Conservation (phyloP, 2,888 invertebrate species). For the Troilus luridus region DNA sequence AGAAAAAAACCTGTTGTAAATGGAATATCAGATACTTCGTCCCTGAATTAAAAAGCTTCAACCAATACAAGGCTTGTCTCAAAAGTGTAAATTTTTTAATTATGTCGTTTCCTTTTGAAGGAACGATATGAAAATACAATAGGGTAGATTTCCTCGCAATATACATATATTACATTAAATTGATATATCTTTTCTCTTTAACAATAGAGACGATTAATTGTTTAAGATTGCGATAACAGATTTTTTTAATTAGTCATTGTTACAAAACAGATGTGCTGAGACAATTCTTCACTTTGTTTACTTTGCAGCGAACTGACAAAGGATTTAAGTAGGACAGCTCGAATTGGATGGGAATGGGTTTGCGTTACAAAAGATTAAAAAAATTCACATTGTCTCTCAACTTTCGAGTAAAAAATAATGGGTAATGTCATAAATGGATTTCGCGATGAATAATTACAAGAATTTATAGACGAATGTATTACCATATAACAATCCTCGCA, state of each 20-base stretch:
- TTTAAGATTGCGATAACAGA: neutral
- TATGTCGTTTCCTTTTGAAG: no score
- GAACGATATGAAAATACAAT: no score
- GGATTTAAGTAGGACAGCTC: neutral
- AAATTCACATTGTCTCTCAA: neutral
- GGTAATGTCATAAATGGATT: neutral
- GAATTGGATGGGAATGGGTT: neutral
- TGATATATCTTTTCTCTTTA: neutral
- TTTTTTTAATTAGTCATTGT: neutral
- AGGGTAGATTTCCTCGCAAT: no score
- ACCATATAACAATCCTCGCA: neutral
- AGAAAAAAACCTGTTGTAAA: no score
- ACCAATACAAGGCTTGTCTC: no score
- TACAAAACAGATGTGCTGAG: neutral
- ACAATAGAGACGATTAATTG: neutral
- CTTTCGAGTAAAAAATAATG: neutral
- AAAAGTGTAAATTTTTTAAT: no score
- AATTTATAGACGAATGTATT: neutral
- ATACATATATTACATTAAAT: neutral
- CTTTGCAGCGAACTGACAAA: neutral
- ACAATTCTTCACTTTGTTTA: neutral
- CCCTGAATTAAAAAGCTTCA: no score
- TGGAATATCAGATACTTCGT: no score
- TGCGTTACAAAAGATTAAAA: neutral
- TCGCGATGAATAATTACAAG: neutral